Conservation (phyloP, 2,888 invertebrate genomes). For the Ashinkailepas kermadecensis region DNA sequence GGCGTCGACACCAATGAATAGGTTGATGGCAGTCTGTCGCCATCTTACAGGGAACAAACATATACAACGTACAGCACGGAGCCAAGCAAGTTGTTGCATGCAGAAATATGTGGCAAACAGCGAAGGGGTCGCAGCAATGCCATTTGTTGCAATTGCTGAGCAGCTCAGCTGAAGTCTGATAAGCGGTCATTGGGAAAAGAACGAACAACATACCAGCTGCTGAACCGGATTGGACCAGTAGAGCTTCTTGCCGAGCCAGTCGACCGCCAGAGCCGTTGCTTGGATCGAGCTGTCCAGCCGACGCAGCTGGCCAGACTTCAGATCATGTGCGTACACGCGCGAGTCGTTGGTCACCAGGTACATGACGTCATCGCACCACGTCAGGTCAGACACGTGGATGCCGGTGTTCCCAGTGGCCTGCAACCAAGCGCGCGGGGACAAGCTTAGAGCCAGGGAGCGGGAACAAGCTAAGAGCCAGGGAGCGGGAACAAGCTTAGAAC, state of each 20-base stretch:
- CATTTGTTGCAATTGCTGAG: too few species aligned
- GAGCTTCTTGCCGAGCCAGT: constrained; percentile 80
- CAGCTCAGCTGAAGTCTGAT: too few species aligned
- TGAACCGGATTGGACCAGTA: constrained; percentile 85
- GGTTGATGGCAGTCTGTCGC: background rate
- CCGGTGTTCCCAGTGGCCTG: constrained; percentile 40
- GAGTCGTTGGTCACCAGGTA: constrained; percentile 68
- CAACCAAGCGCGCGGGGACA: background rate
- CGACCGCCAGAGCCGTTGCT: constrained; percentile 72
- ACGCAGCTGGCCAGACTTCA: constrained; percentile 52
- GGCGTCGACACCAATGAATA: too few species aligned
- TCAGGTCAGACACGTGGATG: constrained; percentile 58
- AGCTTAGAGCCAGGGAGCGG: too few species aligned
- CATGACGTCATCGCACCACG: constrained; percentile 66
- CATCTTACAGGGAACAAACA: background rate
- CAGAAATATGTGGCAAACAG: too few species aligned
- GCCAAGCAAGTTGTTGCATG: too few species aligned
- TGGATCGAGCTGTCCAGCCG: constrained; percentile 58
- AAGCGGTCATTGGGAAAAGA: too few species aligned
- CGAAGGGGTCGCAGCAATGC: too few species aligned
- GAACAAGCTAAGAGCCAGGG: too few species aligned
- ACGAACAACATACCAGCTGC: constrained; percentile 54
- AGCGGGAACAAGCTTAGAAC: too few species aligned
- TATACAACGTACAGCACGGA: background rate
- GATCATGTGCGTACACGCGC: constrained; percentile 62